Base-by-base conservation (phyloP, 2,797 vertebrate species). In the Myoxocephalus aenaeus region DNA sequence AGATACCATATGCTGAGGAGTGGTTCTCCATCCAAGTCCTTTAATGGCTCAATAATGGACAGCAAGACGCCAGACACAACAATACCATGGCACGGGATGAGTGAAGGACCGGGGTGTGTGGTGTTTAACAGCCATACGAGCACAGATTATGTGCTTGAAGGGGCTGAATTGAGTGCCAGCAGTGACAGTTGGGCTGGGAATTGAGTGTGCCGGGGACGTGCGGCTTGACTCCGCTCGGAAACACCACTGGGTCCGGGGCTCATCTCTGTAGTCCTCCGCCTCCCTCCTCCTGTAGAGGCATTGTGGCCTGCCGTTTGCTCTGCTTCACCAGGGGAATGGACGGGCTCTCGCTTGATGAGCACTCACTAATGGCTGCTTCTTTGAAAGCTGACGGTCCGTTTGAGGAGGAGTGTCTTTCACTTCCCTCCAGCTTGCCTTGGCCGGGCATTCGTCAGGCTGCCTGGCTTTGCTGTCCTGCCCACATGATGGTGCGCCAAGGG, bases 111-210 rank as follows among this genome's bases (percentile, higher is more conserved):
- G 72, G 86, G 82, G 88, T 84, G 73, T 90, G 87, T 93, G 92
- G 92, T 92, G 92, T 90, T 95, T 94, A 95, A 93, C 93, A 92
- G 93, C 94, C 93, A 93, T 92, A 92, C 85, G 91, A 94, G 93
- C 92, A 90, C 93, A 95, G 94, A 95, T 95, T 95, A 94, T 95
- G 92, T 93, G 95, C 94, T 94, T 94, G 93, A 93, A 95, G 92
- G 93, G 92, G 87, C 89, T 91, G 92, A 92, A 83, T 84, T 67
- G 87, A 84, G 90, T 95, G 94, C 95, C 95, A 96, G 93, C 91
- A 94, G 87, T 93, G 95, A 96, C 96, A 96, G 95, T 96, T 96
- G 96, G 95, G 92, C 91, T 94, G 95, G 95, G 95, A 95, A 93
- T 96, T 95, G 93, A 90, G 89, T 59, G 82, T 86, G 89, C 93